A percentile compares a stretch with the other conserved stretches of the same genome.
These are phyloP conservation scores for Nephrotoma guestfalica DNA, from an alignment of 2,888 invertebrate genomes.

Conservation along the genomic window DNA sequence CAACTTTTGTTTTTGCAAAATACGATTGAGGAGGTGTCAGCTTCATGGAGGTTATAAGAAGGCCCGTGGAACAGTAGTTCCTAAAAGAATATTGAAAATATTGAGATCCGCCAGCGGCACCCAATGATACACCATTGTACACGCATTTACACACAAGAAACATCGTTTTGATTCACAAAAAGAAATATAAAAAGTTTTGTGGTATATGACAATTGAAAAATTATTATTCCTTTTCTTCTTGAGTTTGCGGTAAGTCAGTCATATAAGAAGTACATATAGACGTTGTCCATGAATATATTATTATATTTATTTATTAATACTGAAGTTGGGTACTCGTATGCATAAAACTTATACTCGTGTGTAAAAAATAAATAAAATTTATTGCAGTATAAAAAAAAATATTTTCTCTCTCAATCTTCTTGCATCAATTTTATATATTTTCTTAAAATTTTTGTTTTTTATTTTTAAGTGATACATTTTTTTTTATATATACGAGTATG, in stretches of 20 bases:
- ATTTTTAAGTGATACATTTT: not conserved
- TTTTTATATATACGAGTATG: not conserved
- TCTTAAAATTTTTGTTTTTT: not conserved
- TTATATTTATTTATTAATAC: not conserved
- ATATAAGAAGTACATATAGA: not conserved
- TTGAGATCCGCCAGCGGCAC: too few species aligned
- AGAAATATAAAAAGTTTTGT: not conserved
- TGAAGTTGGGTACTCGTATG: not conserved
- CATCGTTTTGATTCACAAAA: too few species aligned
- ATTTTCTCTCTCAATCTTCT: not conserved
- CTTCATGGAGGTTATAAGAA: too few species aligned
- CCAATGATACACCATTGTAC: too few species aligned
- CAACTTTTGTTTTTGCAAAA: too few species aligned
- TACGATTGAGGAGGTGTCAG: too few species aligned
- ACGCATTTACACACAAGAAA: too few species aligned
- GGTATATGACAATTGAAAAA: not conserved
- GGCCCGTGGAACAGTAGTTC: too few species aligned
- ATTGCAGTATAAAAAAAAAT: not conserved
- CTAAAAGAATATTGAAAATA: too few species aligned
- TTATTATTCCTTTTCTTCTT: not conserved
- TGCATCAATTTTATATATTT: not conserved
- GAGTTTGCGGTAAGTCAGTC: not conserved
- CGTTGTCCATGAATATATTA: not conserved
- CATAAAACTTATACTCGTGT: not conserved
- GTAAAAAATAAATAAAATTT: not conserved